These are phyloP conservation scores for Phyllotreta cruciferae DNA, from an alignment of 2,888 invertebrate species.

Conservation along the genomic window DNA sequence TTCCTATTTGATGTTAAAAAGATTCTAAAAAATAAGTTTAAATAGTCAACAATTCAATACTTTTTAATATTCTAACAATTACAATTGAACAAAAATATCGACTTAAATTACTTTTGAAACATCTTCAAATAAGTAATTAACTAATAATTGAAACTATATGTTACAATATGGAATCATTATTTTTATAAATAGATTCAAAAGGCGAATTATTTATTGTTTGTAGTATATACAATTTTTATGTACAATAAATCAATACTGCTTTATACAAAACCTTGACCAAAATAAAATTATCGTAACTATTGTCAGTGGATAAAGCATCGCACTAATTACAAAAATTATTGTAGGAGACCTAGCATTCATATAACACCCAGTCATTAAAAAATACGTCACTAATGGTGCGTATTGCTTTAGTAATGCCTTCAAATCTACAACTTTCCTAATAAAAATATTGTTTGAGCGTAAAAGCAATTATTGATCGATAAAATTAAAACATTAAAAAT, in stretches of 20 bases:
- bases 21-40: constrained; percentile 1
- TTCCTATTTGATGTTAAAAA: constrained; percentile 27
- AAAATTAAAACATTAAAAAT: constrained; percentile 3
- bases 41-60: constrained; percentile 28
- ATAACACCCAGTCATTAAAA: constrained; percentile 20
- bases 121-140: constrained; percentile 29
- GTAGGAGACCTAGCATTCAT: neutral
- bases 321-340: constrained; percentile 29
- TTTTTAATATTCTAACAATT: constrained; percentile 47
- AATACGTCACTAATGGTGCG: neutral
- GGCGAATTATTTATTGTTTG: constrained; percentile 42
- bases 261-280: constrained; percentile 32
- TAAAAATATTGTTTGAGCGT: neutral
- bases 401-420: neutral
- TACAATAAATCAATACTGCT: constrained; percentile 52
- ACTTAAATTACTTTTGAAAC: constrained; percentile 40
- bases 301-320: constrained; percentile 30
- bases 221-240: constrained; percentile 50
- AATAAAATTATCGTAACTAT: constrained; percentile 30
- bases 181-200: constrained; percentile 45
- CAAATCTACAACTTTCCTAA: neutral
- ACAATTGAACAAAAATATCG: constrained; percentile 45
- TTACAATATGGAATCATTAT: constrained; percentile 46
- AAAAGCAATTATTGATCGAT: neutral
- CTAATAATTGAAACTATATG: constrained; percentile 41